These are phyloP conservation scores for Globodera ellingtonae DNA, from an alignment of 1,140 invertebrate species.

Conservation along the genomic window DNA sequence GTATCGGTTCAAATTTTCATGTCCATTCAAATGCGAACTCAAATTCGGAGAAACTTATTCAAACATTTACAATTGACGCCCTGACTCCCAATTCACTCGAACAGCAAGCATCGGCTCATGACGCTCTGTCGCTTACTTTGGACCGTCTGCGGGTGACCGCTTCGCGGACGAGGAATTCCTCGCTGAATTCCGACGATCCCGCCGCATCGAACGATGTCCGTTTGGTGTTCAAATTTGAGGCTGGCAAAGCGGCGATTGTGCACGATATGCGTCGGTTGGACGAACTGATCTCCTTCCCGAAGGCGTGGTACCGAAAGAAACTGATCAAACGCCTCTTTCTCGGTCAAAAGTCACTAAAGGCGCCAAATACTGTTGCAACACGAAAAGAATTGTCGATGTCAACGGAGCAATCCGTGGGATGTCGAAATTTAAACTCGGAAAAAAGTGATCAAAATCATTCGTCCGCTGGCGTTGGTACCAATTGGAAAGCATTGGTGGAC, in stretches of 20 bases:
- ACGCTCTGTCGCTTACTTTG: slow-evolving; percentile 56
- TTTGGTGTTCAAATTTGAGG: slow-evolving; percentile 71
- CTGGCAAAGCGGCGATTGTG: slow-evolving; percentile 96
- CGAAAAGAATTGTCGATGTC: background rate
- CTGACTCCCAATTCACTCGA: background rate
- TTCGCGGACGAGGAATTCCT: slow-evolving; percentile 56
- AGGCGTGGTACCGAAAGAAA: slow-evolving; percentile 85
- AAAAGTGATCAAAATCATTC: background rate
- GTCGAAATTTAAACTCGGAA: background rate
- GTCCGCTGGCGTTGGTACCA: background rate
- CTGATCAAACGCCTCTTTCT: slow-evolving; percentile 57
- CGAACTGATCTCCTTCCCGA: slow-evolving; percentile 94
- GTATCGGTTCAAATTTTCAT: background rate
- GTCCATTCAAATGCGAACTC: background rate
- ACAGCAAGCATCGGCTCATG: slow-evolving; percentile 52
- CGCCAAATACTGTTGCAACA: slow-evolving; percentile 2
- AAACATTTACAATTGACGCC: background rate
- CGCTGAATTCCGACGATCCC: slow-evolving; percentile 51
- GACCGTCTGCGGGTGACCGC: slow-evolving; percentile 55
- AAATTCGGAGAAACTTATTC: background rate
- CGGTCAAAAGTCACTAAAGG: slow-evolving; percentile 56
- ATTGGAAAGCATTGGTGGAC: slow-evolving; percentile 54
- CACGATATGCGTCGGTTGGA: slow-evolving; percentile 97
- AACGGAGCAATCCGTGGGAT: background rate
- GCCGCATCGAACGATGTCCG: slow-evolving; percentile 40